Evolutionary conservation across 2,888 invertebrate species (phyloP).

Genomic region (Cheilosia vernalis): DNA sequence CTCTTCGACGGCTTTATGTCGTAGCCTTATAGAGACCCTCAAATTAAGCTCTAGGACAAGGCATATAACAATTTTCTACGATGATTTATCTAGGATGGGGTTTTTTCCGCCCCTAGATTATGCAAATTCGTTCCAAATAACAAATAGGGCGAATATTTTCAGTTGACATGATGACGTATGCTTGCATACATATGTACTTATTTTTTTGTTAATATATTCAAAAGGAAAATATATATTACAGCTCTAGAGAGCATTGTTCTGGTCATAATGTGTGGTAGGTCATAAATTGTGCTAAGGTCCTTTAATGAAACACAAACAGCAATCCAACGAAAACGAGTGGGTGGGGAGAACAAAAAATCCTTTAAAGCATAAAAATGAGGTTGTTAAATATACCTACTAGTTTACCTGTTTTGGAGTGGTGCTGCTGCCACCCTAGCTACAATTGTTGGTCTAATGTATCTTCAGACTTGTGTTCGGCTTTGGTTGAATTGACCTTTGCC

Average conservation of each 20-base stretch:
- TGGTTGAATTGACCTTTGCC: conserved; percentile 66
- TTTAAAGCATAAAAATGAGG: conserved; percentile 55
- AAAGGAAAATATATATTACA: conserved; percentile 28
- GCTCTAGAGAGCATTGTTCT: conserved; percentile 50
- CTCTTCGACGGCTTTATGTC: conserved; percentile 61
- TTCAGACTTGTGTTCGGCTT: conserved; percentile 16
- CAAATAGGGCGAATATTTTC: conserved; percentile 81
- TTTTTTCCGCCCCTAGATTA: conserved; percentile 75
- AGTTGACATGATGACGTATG: conserved; percentile 60
- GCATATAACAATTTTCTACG: conserved; percentile 39
- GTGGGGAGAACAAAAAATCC: neutral
- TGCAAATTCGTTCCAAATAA: conserved; percentile 82
- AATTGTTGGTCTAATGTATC: conserved; percentile 57
- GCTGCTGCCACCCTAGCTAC: neutral
- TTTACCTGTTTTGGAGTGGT: conserved; percentile 5
- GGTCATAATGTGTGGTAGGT: conserved; percentile 65
- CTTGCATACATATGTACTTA: conserved; percentile 15
- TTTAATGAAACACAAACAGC: conserved; percentile 60
- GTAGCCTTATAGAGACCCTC: conserved; percentile 48
- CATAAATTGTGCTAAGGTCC: conserved; percentile 72
- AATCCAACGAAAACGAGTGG: conserved; percentile 1
- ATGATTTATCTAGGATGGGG: conserved; percentile 78
- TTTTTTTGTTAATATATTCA: neutral
- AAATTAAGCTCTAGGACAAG: conserved; percentile 72
- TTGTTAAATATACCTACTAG: conserved; percentile 29